Percentiles rank a stretch among this genome's conserved stretches.
These are phyloP conservation scores for Caerostris extrusa DNA, from an alignment of 1,140 invertebrate genomes.

Conservation along the genomic window DNA sequence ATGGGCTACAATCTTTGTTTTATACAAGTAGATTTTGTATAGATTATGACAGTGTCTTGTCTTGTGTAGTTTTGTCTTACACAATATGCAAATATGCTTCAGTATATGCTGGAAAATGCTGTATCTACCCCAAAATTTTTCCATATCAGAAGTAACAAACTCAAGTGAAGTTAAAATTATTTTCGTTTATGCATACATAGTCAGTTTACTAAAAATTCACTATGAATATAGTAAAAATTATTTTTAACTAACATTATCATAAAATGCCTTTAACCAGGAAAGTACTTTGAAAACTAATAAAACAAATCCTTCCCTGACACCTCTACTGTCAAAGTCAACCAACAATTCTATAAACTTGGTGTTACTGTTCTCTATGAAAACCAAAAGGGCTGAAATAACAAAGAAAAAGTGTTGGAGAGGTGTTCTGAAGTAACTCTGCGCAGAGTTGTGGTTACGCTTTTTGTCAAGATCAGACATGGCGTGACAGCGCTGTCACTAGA, in stretches of 20 bases:
- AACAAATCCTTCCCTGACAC: neutral
- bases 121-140: too few relatives aligned
- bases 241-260: neutral
- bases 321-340: conserved; percentile 37
- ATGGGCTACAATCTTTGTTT: too few relatives aligned
- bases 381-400: conserved; percentile 38
- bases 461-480: conserved; percentile 33
- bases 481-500: conserved; percentile 44
- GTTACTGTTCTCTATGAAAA: neutral
- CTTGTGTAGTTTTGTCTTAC: too few relatives aligned
- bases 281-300: neutral
- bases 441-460: conserved; percentile 52
- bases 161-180: too few relatives aligned
- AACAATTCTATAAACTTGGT: neutral
- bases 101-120: too few relatives aligned
- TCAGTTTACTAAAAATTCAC: too few relatives aligned
- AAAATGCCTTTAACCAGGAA: neutral
- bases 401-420: conserved; percentile 57
- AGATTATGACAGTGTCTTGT: too few relatives aligned
- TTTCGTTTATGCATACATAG: too few relatives aligned
- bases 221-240: too few relatives aligned
- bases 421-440: conserved; percentile 20
- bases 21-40: too few relatives aligned
- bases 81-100: too few relatives aligned
- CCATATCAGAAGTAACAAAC: too few relatives aligned